Percentiles rank a stretch among this genome's conserved stretches.
These are phyloP conservation scores for Dynastes hyllus DNA, from an alignment of 2,888 invertebrate genomes.

Conservation along the genomic window DNA sequence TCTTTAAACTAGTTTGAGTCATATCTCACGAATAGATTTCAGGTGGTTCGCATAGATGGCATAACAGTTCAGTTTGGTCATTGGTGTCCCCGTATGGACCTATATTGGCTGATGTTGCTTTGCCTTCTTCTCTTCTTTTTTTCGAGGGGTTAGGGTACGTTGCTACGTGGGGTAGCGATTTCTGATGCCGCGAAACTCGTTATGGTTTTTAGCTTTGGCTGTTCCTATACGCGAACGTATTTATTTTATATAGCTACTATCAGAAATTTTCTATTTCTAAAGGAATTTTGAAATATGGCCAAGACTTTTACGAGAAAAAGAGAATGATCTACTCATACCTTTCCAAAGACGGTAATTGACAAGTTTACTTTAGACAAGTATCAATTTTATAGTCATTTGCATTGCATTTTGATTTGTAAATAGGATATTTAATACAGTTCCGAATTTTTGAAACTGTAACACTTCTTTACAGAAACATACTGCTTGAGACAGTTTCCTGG, in stretches of 20 bases:
- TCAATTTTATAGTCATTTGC: background rate
- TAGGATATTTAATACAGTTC: too few species aligned
- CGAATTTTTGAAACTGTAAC: background rate
- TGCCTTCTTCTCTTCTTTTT: conserved; percentile 7
- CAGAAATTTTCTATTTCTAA: too few species aligned
- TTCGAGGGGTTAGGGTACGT: background rate
- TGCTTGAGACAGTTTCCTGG: too few species aligned
- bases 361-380: background rate
- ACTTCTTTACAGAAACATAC: too few species aligned
- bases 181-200: conserved; percentile 28
- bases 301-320: background rate
- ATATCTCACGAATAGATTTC: too few species aligned
- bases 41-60: too few species aligned
- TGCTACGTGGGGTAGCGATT: background rate
- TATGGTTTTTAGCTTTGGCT: conserved; percentile 30
- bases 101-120: conserved; percentile 17
- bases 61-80: too few species aligned
- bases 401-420: too few species aligned
- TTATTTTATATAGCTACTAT: background rate
- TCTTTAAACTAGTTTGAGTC: too few species aligned
- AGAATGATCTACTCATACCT: background rate
- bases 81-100: too few species aligned
- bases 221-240: conserved; percentile 16
- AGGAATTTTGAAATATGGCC: too few species aligned
- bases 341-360: background rate